Percentiles rank a stretch among this genome's conserved stretches.
Evolutionary conservation across 2,888 invertebrate genomes (phyloP).

Genomic region (Macropis europaea): DNA sequence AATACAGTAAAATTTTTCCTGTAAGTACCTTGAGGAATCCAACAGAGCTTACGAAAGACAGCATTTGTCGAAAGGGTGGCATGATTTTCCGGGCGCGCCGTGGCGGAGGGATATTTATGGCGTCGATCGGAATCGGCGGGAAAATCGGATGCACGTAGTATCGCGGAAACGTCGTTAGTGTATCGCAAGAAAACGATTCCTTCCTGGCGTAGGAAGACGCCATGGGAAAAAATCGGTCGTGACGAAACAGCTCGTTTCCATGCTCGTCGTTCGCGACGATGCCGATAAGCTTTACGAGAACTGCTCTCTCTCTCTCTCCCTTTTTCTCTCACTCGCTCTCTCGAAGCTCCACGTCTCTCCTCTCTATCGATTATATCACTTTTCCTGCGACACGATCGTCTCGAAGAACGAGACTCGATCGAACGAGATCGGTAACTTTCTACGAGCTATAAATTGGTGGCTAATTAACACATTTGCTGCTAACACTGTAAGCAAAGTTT

Average conservation of each 20-base stretch:
- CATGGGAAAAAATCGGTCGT: constrained; percentile 46
- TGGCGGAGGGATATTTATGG: constrained; percentile 16
- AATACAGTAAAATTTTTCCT: too few species aligned
- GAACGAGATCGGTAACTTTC: background rate
- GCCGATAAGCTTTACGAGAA: constrained; percentile 67
- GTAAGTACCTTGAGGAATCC: too few species aligned
- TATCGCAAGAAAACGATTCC: constrained; percentile 40
- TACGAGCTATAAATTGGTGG: background rate
- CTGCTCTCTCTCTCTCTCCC: constrained; percentile 8
- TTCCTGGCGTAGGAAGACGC: constrained; percentile 35
- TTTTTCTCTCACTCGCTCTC: constrained; percentile 1
- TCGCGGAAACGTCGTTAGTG: constrained; percentile 53
- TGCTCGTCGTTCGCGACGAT: constrained; percentile 59
- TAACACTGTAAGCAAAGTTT: too few species aligned
- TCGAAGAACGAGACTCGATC: background rate
- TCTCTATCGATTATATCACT: background rate
- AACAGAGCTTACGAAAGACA: too few species aligned
- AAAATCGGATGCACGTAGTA: background rate
- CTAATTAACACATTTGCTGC: too few species aligned
- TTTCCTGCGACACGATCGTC: background rate
- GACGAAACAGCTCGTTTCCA: constrained; percentile 60
- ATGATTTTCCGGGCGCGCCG: too few species aligned
- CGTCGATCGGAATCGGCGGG: background rate
- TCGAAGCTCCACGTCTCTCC: background rate
- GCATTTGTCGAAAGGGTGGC: too few species aligned